These are phyloP conservation scores for Hassar affinis DNA, from an alignment of 2,113 vertebrate species.

Conservation along the genomic window DNA sequence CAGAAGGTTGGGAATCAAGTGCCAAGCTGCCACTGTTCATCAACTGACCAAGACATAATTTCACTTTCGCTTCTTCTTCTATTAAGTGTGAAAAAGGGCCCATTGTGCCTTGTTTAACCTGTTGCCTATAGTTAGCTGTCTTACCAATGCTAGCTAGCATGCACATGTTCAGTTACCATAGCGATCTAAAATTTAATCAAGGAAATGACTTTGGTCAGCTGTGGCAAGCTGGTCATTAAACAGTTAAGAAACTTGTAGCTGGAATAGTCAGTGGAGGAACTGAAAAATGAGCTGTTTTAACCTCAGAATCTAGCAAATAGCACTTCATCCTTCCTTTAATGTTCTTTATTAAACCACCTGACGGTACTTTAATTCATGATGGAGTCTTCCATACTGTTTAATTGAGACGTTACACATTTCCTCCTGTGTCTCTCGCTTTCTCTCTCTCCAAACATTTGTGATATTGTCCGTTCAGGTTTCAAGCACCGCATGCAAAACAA, in stretches of 20 bases:
- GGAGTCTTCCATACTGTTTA: neutral
- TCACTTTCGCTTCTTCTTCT: neutral
- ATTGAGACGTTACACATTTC: neutral
- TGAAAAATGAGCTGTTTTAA: neutral
- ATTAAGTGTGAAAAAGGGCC: neutral
- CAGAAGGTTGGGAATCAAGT: neutral
- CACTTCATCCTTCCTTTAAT: neutral
- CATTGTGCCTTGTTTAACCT: conserved; percentile 2
- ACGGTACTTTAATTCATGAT: neutral
- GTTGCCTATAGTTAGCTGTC: neutral
- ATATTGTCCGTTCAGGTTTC: neutral
- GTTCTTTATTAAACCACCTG: neutral
- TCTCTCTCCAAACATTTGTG: neutral
- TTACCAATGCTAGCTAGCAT: neutral
- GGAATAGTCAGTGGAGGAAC: neutral
- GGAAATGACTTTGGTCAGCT: neutral
- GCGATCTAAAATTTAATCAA: neutral
- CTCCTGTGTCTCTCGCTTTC: neutral
- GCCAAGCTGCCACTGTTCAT: neutral
- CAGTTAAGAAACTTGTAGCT: neutral
- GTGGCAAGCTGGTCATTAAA: neutral
- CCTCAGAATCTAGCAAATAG: neutral
- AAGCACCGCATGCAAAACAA: neutral
- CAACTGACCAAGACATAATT: neutral
- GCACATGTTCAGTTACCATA: too few relatives aligned